Evolutionary conservation across 1,140 invertebrate genomes (phyloP).

Genomic region (Leptoteleia sp.): DNA sequence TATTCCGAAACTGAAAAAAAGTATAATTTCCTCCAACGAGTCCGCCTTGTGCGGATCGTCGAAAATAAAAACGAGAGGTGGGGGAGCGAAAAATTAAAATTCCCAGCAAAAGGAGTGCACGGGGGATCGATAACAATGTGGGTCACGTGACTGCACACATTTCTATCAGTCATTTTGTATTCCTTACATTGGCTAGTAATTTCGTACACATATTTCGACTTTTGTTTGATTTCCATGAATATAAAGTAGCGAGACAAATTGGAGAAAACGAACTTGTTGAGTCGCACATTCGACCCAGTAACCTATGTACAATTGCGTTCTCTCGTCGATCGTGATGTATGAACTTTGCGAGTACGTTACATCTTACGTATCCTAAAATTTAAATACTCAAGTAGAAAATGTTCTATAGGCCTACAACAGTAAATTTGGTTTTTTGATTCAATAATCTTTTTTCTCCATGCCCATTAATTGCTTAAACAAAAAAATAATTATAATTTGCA

Average conservation of each 20-base stretch:
- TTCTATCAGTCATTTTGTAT: conserved; percentile 30
- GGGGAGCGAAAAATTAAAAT: conserved; percentile 30
- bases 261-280: conserved; percentile 52
- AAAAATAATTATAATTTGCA: too few relatives aligned
- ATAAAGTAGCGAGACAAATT: conserved; percentile 62
- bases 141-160: conserved; percentile 19
- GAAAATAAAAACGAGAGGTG: conserved; percentile 36
- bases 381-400: too few relatives aligned
- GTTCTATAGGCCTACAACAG: too few relatives aligned
- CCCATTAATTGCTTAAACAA: too few relatives aligned
- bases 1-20: conserved; percentile 35
- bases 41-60: too few relatives aligned
- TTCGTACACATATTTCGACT: conserved; percentile 53
- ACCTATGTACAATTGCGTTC: conserved; percentile 38
- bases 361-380: too few relatives aligned
- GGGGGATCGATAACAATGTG: conserved; percentile 30
- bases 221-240: conserved; percentile 67
- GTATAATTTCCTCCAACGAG: conserved; percentile 13
- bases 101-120: conserved; percentile 1
- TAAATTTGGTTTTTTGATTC: too few relatives aligned
- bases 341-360: conserved; percentile 16
- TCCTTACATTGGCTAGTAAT: conserved; percentile 29
- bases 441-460: too few relatives aligned
- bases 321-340: conserved; percentile 24
- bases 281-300: conserved; percentile 38